Conservation (phyloP, 2,113 vertebrate genomes). For the Rhinopomastus cyanomelas region DNA sequence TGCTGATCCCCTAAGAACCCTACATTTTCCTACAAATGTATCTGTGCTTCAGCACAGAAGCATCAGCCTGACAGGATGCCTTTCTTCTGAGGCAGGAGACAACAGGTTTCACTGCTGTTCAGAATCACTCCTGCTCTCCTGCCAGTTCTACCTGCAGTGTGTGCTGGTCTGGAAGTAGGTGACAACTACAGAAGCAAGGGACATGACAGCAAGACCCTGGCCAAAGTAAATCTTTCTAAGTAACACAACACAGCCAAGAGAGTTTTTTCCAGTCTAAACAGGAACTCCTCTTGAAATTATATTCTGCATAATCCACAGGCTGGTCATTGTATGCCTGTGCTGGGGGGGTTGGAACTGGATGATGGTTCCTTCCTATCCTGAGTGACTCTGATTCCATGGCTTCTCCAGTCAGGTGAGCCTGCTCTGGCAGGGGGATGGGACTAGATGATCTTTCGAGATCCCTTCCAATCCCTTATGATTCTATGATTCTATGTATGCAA, state of each 20-base stretch:
- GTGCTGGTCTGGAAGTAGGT: background rate
- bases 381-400: too few relatives aligned
- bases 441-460: too few relatives aligned
- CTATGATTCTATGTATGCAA: accelerated
- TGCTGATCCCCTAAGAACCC: background rate
- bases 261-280: background rate
- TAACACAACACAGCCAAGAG: background rate
- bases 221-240: background rate
- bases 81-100: background rate
- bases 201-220: background rate
- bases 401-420: too few relatives aligned
- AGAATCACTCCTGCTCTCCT: background rate
- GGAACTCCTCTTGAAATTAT: background rate
- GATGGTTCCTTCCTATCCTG: too few relatives aligned
- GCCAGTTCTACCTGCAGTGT: background rate
- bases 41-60: background rate
- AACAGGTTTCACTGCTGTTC: background rate
- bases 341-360: too few relatives aligned
- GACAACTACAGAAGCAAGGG: background rate
- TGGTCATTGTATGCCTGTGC: background rate
- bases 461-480: too few relatives aligned
- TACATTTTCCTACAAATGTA: background rate
- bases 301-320: background rate
- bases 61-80: background rate
- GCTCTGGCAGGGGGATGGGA: too few relatives aligned